Conservation (phyloP, 53 echinoderm and acorn worm species). For the Mesocentrotus franciscanus region DNA sequence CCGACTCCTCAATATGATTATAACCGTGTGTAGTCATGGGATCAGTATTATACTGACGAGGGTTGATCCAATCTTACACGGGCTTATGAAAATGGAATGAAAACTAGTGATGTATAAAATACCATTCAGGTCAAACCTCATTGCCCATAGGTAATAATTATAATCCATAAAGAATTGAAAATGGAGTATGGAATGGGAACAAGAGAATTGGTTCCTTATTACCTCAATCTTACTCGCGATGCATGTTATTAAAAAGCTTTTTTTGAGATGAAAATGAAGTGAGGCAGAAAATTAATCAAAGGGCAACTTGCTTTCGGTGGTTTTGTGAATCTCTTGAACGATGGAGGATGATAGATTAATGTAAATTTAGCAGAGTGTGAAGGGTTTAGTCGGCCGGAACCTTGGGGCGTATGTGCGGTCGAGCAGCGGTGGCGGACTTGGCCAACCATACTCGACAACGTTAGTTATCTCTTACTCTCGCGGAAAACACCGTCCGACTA, state of each 20-base stretch:
- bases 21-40: neutral
- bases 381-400: conserved; percentile 27
- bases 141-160: neutral
- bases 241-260: conserved; percentile 40
- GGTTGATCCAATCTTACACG: neutral
- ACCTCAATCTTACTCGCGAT: neutral
- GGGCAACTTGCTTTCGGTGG: neutral
- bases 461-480: neutral
- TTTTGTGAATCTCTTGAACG: neutral
- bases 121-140: neutral
- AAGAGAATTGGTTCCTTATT: neutral
- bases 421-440: neutral
- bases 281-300: conserved; percentile 64
- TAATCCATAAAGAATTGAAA: neutral
- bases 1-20: neutral
- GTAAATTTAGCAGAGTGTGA: conserved; percentile 47
- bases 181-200: neutral
- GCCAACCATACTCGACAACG: neutral
- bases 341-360: conserved; percentile 26
- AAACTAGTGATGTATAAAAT: conserved; percentile 42
- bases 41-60: neutral
- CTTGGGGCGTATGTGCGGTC: neutral
- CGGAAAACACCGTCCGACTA: neutral
- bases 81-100: conserved; percentile 36
- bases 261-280: conserved; percentile 56